Evolutionary conservation across 2,113 vertebrate genomes (phyloP), one percentile per base, ranked within the genome.

Genomic region (Orcinus orca): DNA sequence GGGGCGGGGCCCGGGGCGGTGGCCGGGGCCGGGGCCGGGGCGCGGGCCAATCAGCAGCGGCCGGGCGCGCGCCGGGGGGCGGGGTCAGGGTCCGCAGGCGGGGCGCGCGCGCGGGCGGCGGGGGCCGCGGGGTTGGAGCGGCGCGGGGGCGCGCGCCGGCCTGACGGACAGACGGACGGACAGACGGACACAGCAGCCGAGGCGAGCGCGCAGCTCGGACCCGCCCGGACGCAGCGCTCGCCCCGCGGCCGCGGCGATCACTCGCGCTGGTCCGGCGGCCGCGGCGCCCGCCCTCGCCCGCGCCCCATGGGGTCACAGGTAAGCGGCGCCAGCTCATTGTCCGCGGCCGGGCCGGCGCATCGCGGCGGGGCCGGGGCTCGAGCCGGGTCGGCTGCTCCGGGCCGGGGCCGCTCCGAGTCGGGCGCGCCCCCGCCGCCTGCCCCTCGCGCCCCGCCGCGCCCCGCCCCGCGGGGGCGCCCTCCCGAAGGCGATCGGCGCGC

Each of bases 261-360:
- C 93, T 77, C 41, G 97, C 93, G 88, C 90, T 55, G 79, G 95
- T 80, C 88, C 44, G 65, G 96, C 88, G 95, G 88, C 95, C 96
- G 71, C 95, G 82, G 95, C 93, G 92, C 94, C 89, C 67, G 81
- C 89, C 91, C 82, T 86, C 93, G 95, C 93, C 93, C 53, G 97
- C 96, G 97, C 97, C 97, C 97, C 97, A 98, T 98, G 97, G 97
- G 97, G 97, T 97, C 96, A 97, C 97, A 98, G 97, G 97, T 97
- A 98, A 97, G 97, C 96, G 70, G 92, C 95, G 97, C 91, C 85
- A 93, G 89, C 97, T 97, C 95, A 97, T 98, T 98, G 97, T 98
- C 98, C 97, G 97, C 95, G 73, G 94, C 96, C 55, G n/a, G 88
- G 82, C 74, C 25, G 70, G 95, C 93, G 67, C 87, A 67, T 84